A percentile compares a stretch with the other conserved stretches of the same genome.
phyloP scores from a whole-genome alignment of 2,888 invertebrate species.

The Resseliella maxima region DNA sequence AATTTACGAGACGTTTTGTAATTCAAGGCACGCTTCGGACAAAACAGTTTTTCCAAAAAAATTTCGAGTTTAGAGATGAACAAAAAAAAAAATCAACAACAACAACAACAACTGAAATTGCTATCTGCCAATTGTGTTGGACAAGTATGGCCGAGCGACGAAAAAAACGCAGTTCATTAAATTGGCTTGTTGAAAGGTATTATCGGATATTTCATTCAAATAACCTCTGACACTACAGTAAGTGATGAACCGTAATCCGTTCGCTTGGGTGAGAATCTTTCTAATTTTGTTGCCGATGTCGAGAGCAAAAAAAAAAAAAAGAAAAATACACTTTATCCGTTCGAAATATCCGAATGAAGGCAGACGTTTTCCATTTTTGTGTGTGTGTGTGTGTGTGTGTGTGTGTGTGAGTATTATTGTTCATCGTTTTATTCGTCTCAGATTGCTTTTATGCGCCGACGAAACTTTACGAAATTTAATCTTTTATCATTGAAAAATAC shows the following conservation, averaged over 20 bases:
- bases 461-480: neutral
- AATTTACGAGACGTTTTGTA: neutral
- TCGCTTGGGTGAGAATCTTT: neutral
- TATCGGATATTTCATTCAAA: neutral
- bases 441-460: neutral
- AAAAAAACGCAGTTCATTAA: neutral
- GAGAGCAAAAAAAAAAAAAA: neutral
- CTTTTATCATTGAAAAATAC: slow-evolving; percentile 39
- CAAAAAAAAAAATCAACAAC: neutral
- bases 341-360: neutral
- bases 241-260: neutral
- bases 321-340: neutral
- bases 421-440: neutral
- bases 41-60: neutral
- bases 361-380: neutral
- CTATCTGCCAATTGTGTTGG: neutral
- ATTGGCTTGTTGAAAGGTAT: neutral
- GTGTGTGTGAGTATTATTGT: neutral
- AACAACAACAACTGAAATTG: no score
- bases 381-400: neutral
- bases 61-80: neutral
- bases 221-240: neutral
- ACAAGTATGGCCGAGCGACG: neutral
- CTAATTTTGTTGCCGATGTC: neutral
- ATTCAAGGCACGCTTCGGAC: neutral